A percentile compares a stretch with the other conserved stretches of the same genome.
Evolutionary conservation across 2,888 invertebrate species (phyloP).

Genomic region (Diaperis boleti): DNA sequence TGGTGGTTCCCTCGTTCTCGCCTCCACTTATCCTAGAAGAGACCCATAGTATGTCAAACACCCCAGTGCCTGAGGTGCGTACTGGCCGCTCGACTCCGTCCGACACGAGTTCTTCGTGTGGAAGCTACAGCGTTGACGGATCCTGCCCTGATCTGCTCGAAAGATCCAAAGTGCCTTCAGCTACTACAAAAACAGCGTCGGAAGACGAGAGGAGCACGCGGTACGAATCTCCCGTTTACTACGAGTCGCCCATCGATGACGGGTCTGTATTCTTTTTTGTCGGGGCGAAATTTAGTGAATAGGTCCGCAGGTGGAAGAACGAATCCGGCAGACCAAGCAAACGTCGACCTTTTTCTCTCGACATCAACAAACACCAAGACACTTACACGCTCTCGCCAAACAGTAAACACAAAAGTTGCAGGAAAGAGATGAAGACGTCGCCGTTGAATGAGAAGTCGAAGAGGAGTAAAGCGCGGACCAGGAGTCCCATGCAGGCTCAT

Average conservation of each 20-base stretch:
- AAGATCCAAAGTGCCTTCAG: slow-evolving; percentile 60
- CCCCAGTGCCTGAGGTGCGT: slow-evolving; percentile 61
- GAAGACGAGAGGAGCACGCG: slow-evolving; percentile 78
- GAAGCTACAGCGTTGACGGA: slow-evolving; percentile 70
- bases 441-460: slow-evolving; percentile 61
- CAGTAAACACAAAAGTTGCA: slow-evolving; percentile 43
- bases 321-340: slow-evolving; percentile 68
- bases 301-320: slow-evolving; percentile 24
- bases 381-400: slow-evolving; percentile 44
- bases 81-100: slow-evolving; percentile 69
- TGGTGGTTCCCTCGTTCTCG: slow-evolving; percentile 73
- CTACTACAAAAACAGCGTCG: slow-evolving; percentile 62
- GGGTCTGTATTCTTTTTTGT: too few relatives aligned
- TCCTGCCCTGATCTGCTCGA: slow-evolving; percentile 64
- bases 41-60: slow-evolving; percentile 62
- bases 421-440: slow-evolving; percentile 49
- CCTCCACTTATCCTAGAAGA: slow-evolving; percentile 71
- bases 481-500: slow-evolving; percentile 62
- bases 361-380: slow-evolving; percentile 72
- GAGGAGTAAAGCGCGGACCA: slow-evolving; percentile 61
- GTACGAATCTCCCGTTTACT: slow-evolving; percentile 73
- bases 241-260: slow-evolving; percentile 80
- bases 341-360: slow-evolving; percentile 81
- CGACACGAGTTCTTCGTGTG: slow-evolving; percentile 71
- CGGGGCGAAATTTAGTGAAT: too few relatives aligned